A percentile compares a stretch with the other conserved stretches of the same genome.
Evolutionary conservation across 2,113 vertebrate genomes (phyloP).

Genomic region (Phalacrocorax pelagicus): DNA sequence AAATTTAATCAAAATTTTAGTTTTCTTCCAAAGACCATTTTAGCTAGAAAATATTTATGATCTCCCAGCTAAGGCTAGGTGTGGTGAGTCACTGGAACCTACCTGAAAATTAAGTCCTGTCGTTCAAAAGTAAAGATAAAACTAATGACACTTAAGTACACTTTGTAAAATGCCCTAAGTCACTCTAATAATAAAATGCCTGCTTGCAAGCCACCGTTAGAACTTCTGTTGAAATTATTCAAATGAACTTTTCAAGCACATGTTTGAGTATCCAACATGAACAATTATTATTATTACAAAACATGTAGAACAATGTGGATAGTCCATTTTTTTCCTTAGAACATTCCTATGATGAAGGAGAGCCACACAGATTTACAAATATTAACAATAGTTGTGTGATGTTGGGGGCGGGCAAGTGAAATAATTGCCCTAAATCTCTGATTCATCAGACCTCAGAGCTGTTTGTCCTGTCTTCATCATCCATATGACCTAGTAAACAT

Average conservation of each 20-base stretch:
- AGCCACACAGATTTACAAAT: neutral
- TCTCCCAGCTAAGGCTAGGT: neutral
- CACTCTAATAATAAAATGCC: neutral
- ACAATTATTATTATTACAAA: neutral
- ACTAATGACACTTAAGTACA: neutral
- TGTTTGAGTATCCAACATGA: neutral
- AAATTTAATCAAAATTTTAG: neutral
- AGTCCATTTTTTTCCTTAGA: neutral
- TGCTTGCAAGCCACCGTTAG: neutral
- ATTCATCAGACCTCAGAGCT: neutral
- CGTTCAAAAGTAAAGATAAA: neutral
- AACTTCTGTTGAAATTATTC: neutral
- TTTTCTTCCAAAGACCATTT: neutral
- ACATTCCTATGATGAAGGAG: neutral
- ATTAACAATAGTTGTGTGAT: neutral
- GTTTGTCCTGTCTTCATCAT: neutral
- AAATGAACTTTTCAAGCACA: neutral
- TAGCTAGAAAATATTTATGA: neutral
- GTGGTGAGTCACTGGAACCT: neutral
- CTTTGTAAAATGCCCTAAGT: neutral
- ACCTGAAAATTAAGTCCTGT: neutral
- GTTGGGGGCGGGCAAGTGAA: neutral
- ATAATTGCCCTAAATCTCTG: neutral
- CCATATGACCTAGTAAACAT: neutral
- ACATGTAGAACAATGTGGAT: neutral